Percentiles rank a stretch among this genome's conserved stretches.
Evolutionary conservation across 2,888 invertebrate genomes (phyloP).

Genomic region (Nephrotoma guestfalica): DNA sequence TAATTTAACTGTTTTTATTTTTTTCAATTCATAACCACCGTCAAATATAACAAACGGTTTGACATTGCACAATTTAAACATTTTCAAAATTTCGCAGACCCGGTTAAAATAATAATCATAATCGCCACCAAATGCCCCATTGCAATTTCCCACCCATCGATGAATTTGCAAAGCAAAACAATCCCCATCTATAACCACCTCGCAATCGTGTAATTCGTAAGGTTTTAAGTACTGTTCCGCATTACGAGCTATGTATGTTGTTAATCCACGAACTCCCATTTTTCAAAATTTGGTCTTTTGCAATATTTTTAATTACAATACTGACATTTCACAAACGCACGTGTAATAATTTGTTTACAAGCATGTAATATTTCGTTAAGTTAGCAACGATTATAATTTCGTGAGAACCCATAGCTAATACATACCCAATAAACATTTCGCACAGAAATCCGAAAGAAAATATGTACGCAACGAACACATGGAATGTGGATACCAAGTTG

Average conservation of each 20-base stretch:
- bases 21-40: conserved; percentile 59
- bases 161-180: conserved; percentile 60
- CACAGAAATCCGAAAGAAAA: too few species aligned
- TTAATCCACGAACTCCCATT: conserved; percentile 80
- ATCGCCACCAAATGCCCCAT: conserved; percentile 72
- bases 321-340: background rate
- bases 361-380: background rate
- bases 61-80: conserved; percentile 53
- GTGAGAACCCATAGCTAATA: too few species aligned
- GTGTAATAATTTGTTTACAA: background rate
- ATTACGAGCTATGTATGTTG: conserved; percentile 57
- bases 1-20: conserved; percentile 47
- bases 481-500: too few species aligned
- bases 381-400: background rate
- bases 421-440: too few species aligned
- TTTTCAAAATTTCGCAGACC: conserved; percentile 51
- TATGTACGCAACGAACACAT: too few species aligned
- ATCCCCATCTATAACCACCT: conserved; percentile 67
- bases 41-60: conserved; percentile 63
- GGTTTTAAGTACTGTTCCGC: conserved; percentile 47
- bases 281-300: background rate
- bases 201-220: conserved; percentile 48
- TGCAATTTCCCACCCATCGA: conserved; percentile 40
- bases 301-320: background rate
- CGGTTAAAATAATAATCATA: conserved; percentile 60